Evolutionary conservation across 92 coral and sea anemone genomes (phyloP).

Genomic region (Siderastrea siderea): DNA sequence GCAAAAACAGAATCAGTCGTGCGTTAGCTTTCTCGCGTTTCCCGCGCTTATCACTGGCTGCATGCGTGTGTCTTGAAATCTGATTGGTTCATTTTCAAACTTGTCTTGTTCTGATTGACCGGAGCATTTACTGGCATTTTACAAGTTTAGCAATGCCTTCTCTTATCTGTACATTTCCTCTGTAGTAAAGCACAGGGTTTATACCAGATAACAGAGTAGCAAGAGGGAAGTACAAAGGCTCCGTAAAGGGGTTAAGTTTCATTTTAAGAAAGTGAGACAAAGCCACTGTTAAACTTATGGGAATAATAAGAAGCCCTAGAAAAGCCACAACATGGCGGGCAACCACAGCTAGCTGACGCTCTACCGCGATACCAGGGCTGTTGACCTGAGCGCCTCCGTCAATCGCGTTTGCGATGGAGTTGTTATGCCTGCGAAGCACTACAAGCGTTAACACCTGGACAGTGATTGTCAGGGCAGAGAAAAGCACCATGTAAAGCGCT

Average conservation of each 20-base stretch:
- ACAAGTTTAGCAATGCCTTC: slow-evolving; percentile 24
- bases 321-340: slow-evolving; percentile 31
- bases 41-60: too few relatives aligned
- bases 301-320: slow-evolving; percentile 12
- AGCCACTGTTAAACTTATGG: slow-evolving; percentile 3
- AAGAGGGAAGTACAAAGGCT: slow-evolving; percentile 31
- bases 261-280: neutral
- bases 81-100: too few relatives aligned
- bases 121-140: slow-evolving; percentile 7
- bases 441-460: slow-evolving; percentile 22
- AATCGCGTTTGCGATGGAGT: slow-evolving; percentile 8
- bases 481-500: neutral
- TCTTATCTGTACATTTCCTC: slow-evolving; percentile 23
- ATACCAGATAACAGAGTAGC: slow-evolving; percentile 42
- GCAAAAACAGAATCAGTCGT: too few relatives aligned
- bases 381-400: slow-evolving; percentile 18
- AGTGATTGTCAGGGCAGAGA: neutral
- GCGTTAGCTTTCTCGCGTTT: too few relatives aligned
- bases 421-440: slow-evolving; percentile 29
- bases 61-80: too few relatives aligned
- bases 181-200: slow-evolving; percentile 40
- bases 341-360: slow-evolving; percentile 13
- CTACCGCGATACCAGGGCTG: neutral
- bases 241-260: neutral
- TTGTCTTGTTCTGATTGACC: too few relatives aligned